These are phyloP conservation scores for Tachystola acroxantha DNA, from an alignment of 2,888 invertebrate species.

Conservation along the genomic window DNA sequence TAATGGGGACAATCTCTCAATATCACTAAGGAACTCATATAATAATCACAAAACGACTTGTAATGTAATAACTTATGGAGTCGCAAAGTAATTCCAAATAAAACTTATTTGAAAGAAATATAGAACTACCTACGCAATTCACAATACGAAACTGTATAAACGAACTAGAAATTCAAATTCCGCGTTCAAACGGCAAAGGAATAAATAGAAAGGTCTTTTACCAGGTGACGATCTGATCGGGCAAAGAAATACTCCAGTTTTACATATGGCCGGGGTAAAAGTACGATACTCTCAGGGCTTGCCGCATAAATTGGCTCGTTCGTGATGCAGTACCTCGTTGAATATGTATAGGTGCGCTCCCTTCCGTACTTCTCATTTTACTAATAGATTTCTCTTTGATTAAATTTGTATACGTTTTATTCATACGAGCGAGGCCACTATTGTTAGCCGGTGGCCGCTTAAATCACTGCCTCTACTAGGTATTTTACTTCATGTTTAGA, in stretches of 20 bases:
- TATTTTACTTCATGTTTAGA: constrained; percentile 24
- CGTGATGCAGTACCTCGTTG: constrained; percentile 77
- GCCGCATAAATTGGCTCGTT: constrained; percentile 74
- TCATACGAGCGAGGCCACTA: constrained; percentile 65
- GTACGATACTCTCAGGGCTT: constrained; percentile 70
- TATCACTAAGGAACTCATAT: no score
- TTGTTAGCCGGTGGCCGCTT: constrained; percentile 60
- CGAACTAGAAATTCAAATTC: constrained; percentile 16
- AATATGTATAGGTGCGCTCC: constrained; percentile 77
- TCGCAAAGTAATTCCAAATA: no score
- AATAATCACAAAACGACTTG: no score
- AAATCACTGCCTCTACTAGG: constrained; percentile 54
- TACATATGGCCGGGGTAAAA: constrained; percentile 71
- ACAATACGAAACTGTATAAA: constrained; percentile 2
- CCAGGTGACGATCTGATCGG: constrained; percentile 65
- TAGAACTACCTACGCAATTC: neutral
- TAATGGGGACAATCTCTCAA: no score
- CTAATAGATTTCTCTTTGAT: constrained; percentile 79
- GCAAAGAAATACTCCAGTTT: constrained; percentile 69
- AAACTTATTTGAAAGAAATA: no score
- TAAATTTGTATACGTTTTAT: constrained; percentile 78
- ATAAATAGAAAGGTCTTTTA: constrained; percentile 31
- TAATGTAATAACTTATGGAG: no score
- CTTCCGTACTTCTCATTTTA: constrained; percentile 78
- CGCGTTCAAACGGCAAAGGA: constrained; percentile 20